Evolutionary conservation across 1,140 invertebrate species (phyloP).

Genomic region (Caerostris extrusa): DNA sequence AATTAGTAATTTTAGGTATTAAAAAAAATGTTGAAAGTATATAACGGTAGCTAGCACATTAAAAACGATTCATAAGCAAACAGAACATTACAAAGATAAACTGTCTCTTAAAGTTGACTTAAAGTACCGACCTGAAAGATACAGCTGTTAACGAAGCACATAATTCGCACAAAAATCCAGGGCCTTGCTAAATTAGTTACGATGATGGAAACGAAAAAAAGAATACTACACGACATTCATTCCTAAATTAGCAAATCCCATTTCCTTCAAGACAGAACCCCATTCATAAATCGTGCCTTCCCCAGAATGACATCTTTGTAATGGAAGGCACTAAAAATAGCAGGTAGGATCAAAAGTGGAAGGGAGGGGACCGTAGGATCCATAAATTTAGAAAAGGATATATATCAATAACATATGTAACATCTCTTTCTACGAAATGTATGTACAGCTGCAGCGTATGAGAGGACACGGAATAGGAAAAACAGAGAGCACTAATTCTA

Average conservation of each 20-base stretch:
- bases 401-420: neutral
- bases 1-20: too few relatives aligned
- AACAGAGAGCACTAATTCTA: too few relatives aligned
- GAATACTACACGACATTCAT: neutral
- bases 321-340: neutral
- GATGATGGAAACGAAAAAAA: neutral
- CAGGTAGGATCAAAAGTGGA: neutral
- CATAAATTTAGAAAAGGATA: conserved; percentile 6
- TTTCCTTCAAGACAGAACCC: neutral
- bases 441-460: neutral
- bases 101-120: neutral
- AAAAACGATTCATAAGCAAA: neutral
- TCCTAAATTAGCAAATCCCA: conserved; percentile 25
- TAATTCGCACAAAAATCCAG: neutral
- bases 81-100: neutral
- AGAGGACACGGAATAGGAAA: too few relatives aligned
- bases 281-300: neutral
- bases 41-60: neutral
- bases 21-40: too few relatives aligned
- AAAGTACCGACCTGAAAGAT: neutral
- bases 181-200: neutral
- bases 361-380: neutral
- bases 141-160: neutral
- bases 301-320: conserved; percentile 12
- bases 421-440: neutral